Base-by-base conservation (phyloP, 2,797 vertebrate species). In the Periophthalmus magnuspinnatus region DNA sequence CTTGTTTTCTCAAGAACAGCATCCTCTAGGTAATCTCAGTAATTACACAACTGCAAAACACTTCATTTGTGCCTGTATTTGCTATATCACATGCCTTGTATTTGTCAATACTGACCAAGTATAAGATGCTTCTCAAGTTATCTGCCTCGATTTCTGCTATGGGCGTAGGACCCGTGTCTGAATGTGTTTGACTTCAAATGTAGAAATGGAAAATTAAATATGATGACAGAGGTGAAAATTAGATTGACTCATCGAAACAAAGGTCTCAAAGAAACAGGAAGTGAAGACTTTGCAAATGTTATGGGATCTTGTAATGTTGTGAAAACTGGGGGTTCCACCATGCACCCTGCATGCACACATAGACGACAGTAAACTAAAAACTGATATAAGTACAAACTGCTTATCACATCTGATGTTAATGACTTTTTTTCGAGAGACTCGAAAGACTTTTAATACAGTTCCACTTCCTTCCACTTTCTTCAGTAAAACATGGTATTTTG, bases 231-330 rank as follows among this genome's bases (percentile, higher is more conserved):
- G 68, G 41, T 9, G 45, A 60, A 36, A 67, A 47, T 36, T 22
- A 48, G 9, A 6, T 6, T 3, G 3, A 0, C n/a, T 55, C 62
- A 41, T 14, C 75, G 34, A 47, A n/a, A 76, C 34, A 60, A 6
- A 32, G 50, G 14, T 13, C 1, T 28, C 7, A n/a, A 28, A 48
- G 48, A 77, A 72, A 75, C 52, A 72, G 59, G 81, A 85, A 79
- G 70, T 62, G 68, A 74, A 50, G 65, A 41, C 22, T 56, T 3
- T 72, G 71, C 21, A 36, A 79, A 77, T 19, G 6, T 33, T 5
- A 45, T 22, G 5, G 1, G 6, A 1, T 41, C 33, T 10, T 17
- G 5, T 9, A 55, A 11, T 55, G 21, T 50, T 50, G 13, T n/a
- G 6, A 52, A n/a, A 21, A 13, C 4, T 11, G 41, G 38, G 2